These are phyloP conservation scores for Alectoris magna DNA, from an alignment of 2,797 vertebrate genomes.

Conservation along the genomic window DNA sequence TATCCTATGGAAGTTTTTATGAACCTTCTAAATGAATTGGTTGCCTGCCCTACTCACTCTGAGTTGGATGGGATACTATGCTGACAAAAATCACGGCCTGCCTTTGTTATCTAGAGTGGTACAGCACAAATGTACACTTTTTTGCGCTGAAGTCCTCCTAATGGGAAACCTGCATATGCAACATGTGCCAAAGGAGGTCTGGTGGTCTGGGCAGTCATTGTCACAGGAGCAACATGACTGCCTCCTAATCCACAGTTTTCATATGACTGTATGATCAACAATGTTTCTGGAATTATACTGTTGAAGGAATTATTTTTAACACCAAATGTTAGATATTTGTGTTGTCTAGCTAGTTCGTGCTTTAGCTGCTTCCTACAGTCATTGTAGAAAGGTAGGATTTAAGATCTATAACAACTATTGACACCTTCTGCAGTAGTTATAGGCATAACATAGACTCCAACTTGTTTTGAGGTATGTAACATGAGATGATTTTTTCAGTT, in stretches of 20 bases:
- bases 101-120: not conserved
- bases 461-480: not conserved
- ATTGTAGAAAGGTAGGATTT: not conserved
- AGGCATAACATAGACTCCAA: not conserved
- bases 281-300: not conserved
- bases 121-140: not conserved
- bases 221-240: not conserved
- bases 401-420: not conserved
- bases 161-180: not conserved
- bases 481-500: not conserved
- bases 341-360: not conserved
- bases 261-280: not conserved
- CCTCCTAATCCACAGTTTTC: not conserved
- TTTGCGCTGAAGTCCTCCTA: not conserved
- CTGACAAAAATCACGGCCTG: not conserved
- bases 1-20: not conserved
- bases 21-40: not conserved
- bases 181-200: not conserved
- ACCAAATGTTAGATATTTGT: not conserved
- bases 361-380: not conserved
- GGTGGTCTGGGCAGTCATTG: not conserved
- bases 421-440: not conserved
- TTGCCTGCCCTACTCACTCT: not conserved
- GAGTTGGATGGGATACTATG: fast-evolving
- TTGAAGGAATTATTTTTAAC: not conserved